These are phyloP conservation scores for Saccostrea cuccullata DNA, from an alignment of 1,140 invertebrate genomes.

Conservation along the genomic window DNA sequence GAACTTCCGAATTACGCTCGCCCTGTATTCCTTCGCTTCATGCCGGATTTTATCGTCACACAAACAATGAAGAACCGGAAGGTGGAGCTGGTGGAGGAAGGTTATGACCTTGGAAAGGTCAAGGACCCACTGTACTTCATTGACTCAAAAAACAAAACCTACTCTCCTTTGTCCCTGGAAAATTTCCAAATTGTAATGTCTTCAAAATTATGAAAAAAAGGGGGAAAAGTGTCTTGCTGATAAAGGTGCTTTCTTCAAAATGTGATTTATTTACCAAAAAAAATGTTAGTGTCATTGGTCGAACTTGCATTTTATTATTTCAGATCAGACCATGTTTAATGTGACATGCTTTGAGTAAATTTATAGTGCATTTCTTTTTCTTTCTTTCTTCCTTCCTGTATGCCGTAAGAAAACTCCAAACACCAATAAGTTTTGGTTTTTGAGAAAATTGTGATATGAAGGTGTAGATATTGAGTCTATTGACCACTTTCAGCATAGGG, in stretches of 20 bases:
- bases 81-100: conserved; percentile 90
- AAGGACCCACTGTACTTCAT: conserved; percentile 90
- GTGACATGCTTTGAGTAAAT: too few relatives aligned
- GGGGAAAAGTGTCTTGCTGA: not conserved
- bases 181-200: conserved; percentile 37
- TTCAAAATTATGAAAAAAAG: conserved; percentile 36
- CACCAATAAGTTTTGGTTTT: too few relatives aligned
- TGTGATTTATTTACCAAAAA: too few relatives aligned
- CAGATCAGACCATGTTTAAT: too few relatives aligned
- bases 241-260: not conserved
- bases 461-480: too few relatives aligned
- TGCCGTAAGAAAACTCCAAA: too few relatives aligned
- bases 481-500: too few relatives aligned
- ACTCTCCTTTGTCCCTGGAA: conserved; percentile 58
- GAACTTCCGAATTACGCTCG: conserved; percentile 89
- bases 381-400: too few relatives aligned
- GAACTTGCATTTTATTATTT: too few relatives aligned
- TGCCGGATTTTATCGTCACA: conserved; percentile 52
- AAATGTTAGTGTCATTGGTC: too few relatives aligned
- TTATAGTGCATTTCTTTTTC: too few relatives aligned
- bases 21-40: conserved; percentile 90
- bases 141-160: conserved; percentile 80
- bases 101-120: conserved; percentile 88
- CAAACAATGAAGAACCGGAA: conserved; percentile 61
- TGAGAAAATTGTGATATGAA: too few relatives aligned